A percentile compares a stretch with the other conserved stretches of the same genome.
Conservation (phyloP, 2,113 vertebrate species). For the Apteryx owenii region DNA sequence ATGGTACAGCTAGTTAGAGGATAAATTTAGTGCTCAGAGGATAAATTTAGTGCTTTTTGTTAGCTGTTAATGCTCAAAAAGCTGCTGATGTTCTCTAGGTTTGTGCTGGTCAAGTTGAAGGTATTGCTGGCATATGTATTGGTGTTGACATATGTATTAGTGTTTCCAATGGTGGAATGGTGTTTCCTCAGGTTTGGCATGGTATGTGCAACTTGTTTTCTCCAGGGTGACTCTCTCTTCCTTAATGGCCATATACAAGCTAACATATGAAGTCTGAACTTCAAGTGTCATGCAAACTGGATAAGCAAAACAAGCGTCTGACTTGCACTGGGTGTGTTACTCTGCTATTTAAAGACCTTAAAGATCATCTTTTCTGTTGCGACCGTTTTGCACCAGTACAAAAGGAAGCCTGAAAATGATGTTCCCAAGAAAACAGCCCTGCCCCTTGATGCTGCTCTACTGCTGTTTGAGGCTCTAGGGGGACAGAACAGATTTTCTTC, state of each 20-base stretch:
- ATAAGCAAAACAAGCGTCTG: neutral
- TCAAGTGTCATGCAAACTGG: neutral
- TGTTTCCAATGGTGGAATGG: no score
- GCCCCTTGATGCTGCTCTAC: neutral
- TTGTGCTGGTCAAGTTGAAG: neutral
- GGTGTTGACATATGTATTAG: no score
- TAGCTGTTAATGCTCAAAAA: neutral
- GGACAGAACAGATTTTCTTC: fast-evolving
- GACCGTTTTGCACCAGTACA: neutral
- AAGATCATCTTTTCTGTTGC: neutral
- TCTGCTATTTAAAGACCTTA: neutral
- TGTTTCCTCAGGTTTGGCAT: neutral
- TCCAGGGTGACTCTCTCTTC: neutral
- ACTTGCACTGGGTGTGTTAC: neutral
- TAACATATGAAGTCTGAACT: neutral
- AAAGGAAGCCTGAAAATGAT: neutral
- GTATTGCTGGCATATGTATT: neutral
- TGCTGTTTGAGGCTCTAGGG: neutral
- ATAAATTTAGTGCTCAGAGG: neutral
- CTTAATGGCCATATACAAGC: neutral
- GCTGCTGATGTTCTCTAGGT: neutral
- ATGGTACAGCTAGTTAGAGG: neutral
- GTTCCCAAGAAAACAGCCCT: neutral
- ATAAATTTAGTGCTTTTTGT: neutral
- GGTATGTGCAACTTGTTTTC: neutral